Evolutionary conservation across 2,888 invertebrate species (phyloP).

Genomic region (Drosophila formosana): DNA sequence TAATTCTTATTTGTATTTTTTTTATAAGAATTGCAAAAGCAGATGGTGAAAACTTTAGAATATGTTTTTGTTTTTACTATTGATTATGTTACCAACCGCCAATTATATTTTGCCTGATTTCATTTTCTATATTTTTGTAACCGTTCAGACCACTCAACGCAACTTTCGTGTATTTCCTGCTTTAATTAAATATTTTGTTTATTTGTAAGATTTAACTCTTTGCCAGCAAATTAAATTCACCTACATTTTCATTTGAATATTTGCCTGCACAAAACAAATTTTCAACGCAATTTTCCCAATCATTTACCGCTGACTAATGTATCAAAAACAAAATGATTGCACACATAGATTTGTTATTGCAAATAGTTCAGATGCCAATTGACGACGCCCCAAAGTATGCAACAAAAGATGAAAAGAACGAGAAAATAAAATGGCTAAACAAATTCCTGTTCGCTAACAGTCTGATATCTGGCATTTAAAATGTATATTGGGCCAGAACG

Average conservation of each 20-base stretch:
- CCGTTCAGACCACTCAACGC: too few relatives aligned
- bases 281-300: not conserved
- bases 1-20: not conserved
- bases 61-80: too few relatives aligned
- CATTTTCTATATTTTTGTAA: too few relatives aligned
- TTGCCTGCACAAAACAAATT: not conserved
- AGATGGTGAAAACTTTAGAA: too few relatives aligned
- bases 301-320: not conserved
- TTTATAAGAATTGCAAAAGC: too few relatives aligned
- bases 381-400: constrained; percentile 30
- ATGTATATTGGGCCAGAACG: constrained; percentile 21
- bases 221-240: not conserved
- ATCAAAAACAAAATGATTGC: constrained; percentile 1
- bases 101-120: too few relatives aligned
- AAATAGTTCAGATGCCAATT: constrained; percentile 2
- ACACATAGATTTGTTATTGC: constrained; percentile 6
- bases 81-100: too few relatives aligned
- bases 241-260: not conserved
- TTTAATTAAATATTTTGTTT: too few relatives aligned
- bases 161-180: too few relatives aligned
- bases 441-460: constrained; percentile 17
- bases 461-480: constrained; percentile 23
- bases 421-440: constrained; percentile 1
- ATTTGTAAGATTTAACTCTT: not conserved
- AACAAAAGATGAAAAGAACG: constrained; percentile 8